These are phyloP conservation scores for Platorchestia sp. DNA, from an alignment of 1,140 invertebrate genomes.

Conservation along the genomic window DNA sequence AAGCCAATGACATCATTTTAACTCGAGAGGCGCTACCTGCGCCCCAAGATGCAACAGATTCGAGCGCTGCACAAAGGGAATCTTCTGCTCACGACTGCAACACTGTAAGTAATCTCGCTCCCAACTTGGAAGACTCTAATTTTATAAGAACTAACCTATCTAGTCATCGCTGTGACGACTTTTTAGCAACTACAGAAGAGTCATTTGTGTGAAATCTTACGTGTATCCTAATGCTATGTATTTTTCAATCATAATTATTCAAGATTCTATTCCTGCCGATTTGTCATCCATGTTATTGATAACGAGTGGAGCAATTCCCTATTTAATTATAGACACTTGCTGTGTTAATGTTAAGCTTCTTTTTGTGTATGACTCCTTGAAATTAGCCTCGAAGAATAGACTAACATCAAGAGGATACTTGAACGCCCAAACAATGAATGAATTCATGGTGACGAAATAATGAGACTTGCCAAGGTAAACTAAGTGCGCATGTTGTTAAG, in stretches of 20 bases:
- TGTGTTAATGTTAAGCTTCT: too few relatives aligned
- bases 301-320: too few relatives aligned
- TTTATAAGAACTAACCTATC: background rate
- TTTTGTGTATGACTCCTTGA: background rate
- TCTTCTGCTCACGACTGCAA: background rate
- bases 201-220: background rate
- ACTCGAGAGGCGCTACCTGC: background rate
- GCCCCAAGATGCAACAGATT: background rate
- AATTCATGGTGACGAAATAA: background rate
- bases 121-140: background rate
- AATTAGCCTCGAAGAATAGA: background rate
- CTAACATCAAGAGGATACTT: background rate
- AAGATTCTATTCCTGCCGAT: background rate
- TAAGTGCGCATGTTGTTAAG: background rate
- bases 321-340: too few relatives aligned
- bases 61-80: background rate
- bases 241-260: background rate
- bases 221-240: background rate
- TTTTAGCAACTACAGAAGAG: constrained; percentile 1
- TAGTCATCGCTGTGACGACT: background rate
- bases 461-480: background rate
- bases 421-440: background rate
- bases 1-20: background rate
- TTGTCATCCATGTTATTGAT: too few relatives aligned
- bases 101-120: background rate